Evolutionary conservation across 2,888 invertebrate genomes (phyloP).

Genomic region (Plemyria rubiginata): DNA sequence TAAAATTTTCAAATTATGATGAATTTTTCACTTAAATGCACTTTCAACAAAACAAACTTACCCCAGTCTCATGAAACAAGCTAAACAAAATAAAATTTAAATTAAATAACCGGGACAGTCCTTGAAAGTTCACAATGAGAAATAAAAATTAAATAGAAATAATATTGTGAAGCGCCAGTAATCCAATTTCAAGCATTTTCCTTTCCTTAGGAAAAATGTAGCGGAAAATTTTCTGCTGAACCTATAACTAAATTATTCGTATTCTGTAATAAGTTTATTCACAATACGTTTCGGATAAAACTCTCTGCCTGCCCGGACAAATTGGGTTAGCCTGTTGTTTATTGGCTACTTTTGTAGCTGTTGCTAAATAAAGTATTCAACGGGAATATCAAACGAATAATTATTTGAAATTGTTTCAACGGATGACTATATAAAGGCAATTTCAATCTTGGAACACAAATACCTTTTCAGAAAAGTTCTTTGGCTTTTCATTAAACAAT

Average conservation of each 20-base stretch:
- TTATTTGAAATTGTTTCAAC: neutral
- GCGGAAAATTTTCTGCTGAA: slow-evolving; percentile 57
- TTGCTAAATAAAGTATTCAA: neutral
- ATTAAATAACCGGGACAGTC: slow-evolving; percentile 64
- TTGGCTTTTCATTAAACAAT: slow-evolving; percentile 29
- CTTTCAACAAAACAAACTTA: slow-evolving; percentile 27
- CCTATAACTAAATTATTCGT: slow-evolving; percentile 76
- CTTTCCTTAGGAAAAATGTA: slow-evolving; percentile 52
- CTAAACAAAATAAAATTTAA: slow-evolving; percentile 47
- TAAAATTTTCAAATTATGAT: too few species aligned
- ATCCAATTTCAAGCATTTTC: slow-evolving; percentile 70
- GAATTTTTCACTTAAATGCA: neutral
- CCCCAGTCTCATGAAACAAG: slow-evolving; percentile 20
- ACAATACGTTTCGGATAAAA: slow-evolving; percentile 67
- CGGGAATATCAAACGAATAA: neutral
- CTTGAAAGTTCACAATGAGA: slow-evolving; percentile 66
- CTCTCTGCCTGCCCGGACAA: slow-evolving; percentile 46
- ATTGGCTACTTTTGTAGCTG: slow-evolving; percentile 26
- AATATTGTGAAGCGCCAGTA: slow-evolving; percentile 75
- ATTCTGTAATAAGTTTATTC: slow-evolving; percentile 80
- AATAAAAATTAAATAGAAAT: slow-evolving; percentile 80
- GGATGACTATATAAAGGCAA: neutral
- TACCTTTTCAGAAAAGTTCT: neutral
- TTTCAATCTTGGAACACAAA: neutral
- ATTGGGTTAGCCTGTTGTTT: slow-evolving; percentile 42